A percentile compares a stretch with the other conserved stretches of the same genome.
phyloP scores from a whole-genome alignment of 2,888 invertebrate species.

The Troides aeacus region DNA sequence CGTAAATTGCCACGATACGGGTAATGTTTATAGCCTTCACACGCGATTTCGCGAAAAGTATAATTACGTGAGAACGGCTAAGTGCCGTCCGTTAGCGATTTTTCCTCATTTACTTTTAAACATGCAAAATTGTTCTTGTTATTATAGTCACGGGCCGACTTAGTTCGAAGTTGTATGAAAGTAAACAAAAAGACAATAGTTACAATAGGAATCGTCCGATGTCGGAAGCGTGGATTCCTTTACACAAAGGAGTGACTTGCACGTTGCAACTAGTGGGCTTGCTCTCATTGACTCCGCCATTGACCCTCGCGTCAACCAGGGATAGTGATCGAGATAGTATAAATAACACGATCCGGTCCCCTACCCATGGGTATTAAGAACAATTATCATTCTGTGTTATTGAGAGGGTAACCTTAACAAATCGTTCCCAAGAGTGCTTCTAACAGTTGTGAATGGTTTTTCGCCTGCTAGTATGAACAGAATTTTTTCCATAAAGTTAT shows the following conservation, averaged over 20 bases:
- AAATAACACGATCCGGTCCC: slow-evolving; percentile 65
- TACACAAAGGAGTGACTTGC: slow-evolving; percentile 73
- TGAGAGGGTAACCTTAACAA: slow-evolving; percentile 55
- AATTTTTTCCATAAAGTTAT: slow-evolving; percentile 29
- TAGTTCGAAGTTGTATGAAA: slow-evolving; percentile 16
- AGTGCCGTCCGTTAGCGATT: slow-evolving; percentile 25
- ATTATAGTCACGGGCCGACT: slow-evolving; percentile 7
- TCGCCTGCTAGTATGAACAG: slow-evolving; percentile 42
- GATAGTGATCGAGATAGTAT: slow-evolving; percentile 67
- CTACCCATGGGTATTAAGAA: slow-evolving; percentile 61
- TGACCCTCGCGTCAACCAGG: slow-evolving; percentile 65
- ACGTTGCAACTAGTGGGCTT: slow-evolving; percentile 69
- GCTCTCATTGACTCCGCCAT: slow-evolving; percentile 76
- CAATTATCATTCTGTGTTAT: slow-evolving; percentile 49
- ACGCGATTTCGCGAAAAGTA: slow-evolving; percentile 65
- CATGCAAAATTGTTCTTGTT: slow-evolving; percentile 28
- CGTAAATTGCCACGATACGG: slow-evolving; percentile 74
- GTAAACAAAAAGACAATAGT: slow-evolving; percentile 19
- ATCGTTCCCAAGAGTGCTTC: slow-evolving; percentile 60
- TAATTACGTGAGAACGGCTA: slow-evolving; percentile 53
- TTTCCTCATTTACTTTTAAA: slow-evolving; percentile 22
- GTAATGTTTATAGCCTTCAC: slow-evolving; percentile 71
- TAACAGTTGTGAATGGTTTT: slow-evolving; percentile 49
- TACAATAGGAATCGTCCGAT: slow-evolving; percentile 49
- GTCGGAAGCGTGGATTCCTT: slow-evolving; percentile 74